These are phyloP conservation scores for Coryphaenoides rupestris DNA, from an alignment of 2,113 vertebrate species.

Conservation along the genomic window DNA sequence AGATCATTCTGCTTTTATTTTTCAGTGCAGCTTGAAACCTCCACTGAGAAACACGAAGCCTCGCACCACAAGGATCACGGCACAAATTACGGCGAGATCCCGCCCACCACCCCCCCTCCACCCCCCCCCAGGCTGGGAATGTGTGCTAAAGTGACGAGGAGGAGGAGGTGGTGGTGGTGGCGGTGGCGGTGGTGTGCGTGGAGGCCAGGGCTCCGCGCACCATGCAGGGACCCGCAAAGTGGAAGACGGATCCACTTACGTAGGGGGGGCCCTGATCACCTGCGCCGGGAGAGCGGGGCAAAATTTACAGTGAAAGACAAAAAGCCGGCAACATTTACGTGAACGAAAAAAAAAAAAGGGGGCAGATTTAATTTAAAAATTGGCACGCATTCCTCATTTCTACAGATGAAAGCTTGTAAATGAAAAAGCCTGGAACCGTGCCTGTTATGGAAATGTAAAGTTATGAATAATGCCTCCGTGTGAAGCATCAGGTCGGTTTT, in stretches of 20 bases:
- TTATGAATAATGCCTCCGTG: conserved; percentile 97
- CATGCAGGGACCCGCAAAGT: no score
- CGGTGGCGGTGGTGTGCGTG: no score
- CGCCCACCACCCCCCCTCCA: no score
- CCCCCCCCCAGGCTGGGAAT: no score
- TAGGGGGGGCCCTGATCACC: conserved; percentile 13
- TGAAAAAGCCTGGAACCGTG: conserved; percentile 92
- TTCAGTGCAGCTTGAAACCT: no score
- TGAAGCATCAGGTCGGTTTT: conserved; percentile 89
- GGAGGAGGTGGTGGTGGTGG: not conserved
- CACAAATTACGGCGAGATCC: no score
- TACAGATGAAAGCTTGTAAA: conserved; percentile 93
- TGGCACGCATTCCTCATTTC: conserved; percentile 87
- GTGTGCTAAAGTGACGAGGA: no score
- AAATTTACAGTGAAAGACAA: conserved; percentile 57
- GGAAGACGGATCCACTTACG: no score
- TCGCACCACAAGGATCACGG: no score
- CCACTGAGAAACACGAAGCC: no score
- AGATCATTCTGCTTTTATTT: no score
- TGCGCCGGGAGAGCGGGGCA: conserved; percentile 26
- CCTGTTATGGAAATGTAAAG: conserved; percentile 93
- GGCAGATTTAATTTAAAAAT: conserved; percentile 98
- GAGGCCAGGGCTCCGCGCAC: no score
- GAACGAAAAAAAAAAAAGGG: conserved; percentile 85
- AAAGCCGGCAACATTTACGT: conserved; percentile 83